Percentiles rank a stretch among this genome's conserved stretches.
Evolutionary conservation across 2,888 invertebrate genomes (phyloP).

Genomic region (Cremastinae sp.): DNA sequence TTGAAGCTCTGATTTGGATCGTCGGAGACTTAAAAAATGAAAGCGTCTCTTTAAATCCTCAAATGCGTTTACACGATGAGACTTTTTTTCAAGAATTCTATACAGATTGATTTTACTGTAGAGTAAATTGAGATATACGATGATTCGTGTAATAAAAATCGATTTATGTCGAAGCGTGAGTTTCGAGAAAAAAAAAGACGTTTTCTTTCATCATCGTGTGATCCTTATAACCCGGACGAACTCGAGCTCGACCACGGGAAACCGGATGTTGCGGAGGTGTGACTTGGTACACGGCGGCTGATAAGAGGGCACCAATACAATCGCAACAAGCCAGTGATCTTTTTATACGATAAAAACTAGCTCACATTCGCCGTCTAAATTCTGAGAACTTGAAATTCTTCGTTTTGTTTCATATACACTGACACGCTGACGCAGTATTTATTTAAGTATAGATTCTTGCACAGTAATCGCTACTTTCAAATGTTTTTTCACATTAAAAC

Average conservation of each 20-base stretch:
- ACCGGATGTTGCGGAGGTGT: slow-evolving; percentile 46
- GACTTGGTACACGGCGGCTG: slow-evolving; percentile 24
- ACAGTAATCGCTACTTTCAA: slow-evolving; percentile 16
- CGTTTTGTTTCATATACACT: slow-evolving; percentile 9
- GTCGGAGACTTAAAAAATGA: too few species aligned
- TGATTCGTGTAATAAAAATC: not conserved
- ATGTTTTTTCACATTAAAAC: too few species aligned
- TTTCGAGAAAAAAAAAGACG: not conserved
- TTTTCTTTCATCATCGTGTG: slow-evolving; percentile 8
- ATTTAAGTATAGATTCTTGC: not conserved
- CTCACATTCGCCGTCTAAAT: slow-evolving; percentile 19
- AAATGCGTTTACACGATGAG: too few species aligned
- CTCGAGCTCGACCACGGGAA: slow-evolving; percentile 12
- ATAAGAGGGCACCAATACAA: slow-evolving; percentile 39
- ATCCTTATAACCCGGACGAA: slow-evolving; percentile 15
- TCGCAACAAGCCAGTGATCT: slow-evolving; percentile 41
- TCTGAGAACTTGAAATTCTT: slow-evolving; percentile 14
- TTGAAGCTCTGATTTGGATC: too few species aligned
- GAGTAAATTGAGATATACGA: not conserved
- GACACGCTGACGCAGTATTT: not conserved
- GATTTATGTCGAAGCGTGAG: not conserved
- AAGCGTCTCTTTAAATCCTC: too few species aligned
- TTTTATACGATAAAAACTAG: slow-evolving; percentile 39
- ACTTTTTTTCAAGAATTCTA: too few species aligned
- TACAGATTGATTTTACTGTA: not conserved